phyloP scores from a whole-genome alignment of 1,140 invertebrate species.

The Pseudomyrmex concolor region DNA sequence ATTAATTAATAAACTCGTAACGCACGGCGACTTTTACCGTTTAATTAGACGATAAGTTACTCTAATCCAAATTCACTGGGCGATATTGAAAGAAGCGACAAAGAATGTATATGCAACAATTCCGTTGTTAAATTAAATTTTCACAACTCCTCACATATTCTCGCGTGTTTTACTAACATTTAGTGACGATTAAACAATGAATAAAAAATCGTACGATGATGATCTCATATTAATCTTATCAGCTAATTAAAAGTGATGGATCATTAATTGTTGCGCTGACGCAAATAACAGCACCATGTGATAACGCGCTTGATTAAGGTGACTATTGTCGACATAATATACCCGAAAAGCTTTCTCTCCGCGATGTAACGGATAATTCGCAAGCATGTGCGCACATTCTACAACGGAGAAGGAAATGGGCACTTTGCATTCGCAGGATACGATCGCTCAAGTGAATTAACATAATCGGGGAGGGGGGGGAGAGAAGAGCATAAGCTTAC shows the following conservation, averaged over 20 bases:
- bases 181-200: conserved; percentile 10
- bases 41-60: conserved; percentile 1
- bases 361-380: conserved; percentile 5
- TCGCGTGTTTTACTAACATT: conserved; percentile 9
- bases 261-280: conserved; percentile 26
- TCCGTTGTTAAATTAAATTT: conserved; percentile 6
- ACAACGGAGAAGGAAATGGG: conserved; percentile 10
- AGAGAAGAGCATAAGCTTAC: background rate
- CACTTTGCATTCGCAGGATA: background rate
- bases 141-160: conserved; percentile 1
- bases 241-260: conserved; percentile 7
- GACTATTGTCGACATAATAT: conserved; percentile 35
- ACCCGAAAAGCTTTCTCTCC: background rate
- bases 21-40: background rate
- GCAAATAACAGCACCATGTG: background rate
- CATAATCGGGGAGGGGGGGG: conserved; percentile 1
- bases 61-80: background rate
- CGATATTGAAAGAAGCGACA: conserved; percentile 37
- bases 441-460: conserved; percentile 37
- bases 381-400: conserved; percentile 40
- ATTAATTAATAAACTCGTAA: conserved; percentile 38
- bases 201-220: background rate
- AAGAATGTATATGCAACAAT: conserved; percentile 22
- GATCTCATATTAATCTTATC: conserved; percentile 27
- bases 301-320: conserved; percentile 12